These are phyloP conservation scores for Aproaerema taeniolella DNA, from an alignment of 2,888 invertebrate genomes.

Conservation along the genomic window DNA sequence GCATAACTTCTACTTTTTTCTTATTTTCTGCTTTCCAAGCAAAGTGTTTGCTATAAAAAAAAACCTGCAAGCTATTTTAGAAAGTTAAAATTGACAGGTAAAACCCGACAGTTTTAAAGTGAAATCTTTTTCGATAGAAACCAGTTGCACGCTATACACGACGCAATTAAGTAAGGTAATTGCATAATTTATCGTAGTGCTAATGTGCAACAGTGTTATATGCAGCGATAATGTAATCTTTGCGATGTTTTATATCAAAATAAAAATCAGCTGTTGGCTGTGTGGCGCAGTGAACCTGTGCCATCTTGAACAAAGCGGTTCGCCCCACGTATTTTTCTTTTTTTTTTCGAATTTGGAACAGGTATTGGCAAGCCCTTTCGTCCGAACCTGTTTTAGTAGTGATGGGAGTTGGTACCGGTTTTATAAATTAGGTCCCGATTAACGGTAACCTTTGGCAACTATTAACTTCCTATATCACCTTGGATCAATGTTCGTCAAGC, in stretches of 20 bases:
- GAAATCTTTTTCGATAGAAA: slow-evolving; percentile 15
- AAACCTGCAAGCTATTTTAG: slow-evolving; percentile 30
- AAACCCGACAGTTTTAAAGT: slow-evolving; percentile 30
- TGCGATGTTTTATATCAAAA: slow-evolving; percentile 5
- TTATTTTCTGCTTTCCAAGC: background rate
- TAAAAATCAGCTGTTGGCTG: slow-evolving; percentile 27
- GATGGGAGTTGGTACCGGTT: slow-evolving; percentile 24
- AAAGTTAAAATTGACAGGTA: slow-evolving; percentile 40
- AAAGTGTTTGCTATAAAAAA: slow-evolving; percentile 24
- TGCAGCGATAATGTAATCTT: background rate
- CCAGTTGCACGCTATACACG: slow-evolving; percentile 19
- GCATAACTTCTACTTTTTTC: background rate
- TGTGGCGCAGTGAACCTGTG: background rate
- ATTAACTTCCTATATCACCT: no score
- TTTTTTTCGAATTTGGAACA: slow-evolving; percentile 25
- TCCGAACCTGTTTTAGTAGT: slow-evolving; percentile 20
- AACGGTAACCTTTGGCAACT: slow-evolving; percentile 8
- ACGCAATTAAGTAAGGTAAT: slow-evolving; percentile 25
- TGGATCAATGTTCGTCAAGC: no score
- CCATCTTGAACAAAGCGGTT: no score
- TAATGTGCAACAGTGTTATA: no score
- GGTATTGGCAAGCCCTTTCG: slow-evolving; percentile 28
- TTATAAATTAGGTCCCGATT: slow-evolving; percentile 4
- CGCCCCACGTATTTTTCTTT: slow-evolving; percentile 15
- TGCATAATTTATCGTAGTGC: slow-evolving; percentile 11